A percentile compares a stretch with the other conserved stretches of the same genome.
Evolutionary conservation across 2,888 invertebrate genomes (phyloP).

Genomic region (Oxystoma pomonae): DNA sequence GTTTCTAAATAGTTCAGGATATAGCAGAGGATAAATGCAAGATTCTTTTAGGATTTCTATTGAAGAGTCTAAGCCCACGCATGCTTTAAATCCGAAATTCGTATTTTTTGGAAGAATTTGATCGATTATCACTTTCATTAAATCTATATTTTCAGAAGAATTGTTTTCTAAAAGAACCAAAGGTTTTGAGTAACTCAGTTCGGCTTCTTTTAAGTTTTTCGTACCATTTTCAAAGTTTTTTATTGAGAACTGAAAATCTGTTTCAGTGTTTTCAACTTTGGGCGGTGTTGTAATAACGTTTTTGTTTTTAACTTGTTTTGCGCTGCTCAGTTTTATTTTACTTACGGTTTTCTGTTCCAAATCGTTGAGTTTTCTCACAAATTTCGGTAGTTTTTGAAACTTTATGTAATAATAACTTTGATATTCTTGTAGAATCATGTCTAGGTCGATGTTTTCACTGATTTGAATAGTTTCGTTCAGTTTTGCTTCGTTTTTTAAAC

Average conservation of each 20-base stretch:
- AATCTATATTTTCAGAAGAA: constrained; percentile 39
- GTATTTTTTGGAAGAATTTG: constrained; percentile 61
- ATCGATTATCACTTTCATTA: constrained; percentile 62
- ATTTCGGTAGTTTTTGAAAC: constrained; percentile 82
- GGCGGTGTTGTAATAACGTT: constrained; percentile 5
- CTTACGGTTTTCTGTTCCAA: constrained; percentile 15
- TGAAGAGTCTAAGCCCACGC: constrained; percentile 71
- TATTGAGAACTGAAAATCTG: not conserved
- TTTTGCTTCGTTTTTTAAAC: constrained; percentile 67
- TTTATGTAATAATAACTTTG: constrained; percentile 80
- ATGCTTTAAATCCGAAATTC: constrained; percentile 74
- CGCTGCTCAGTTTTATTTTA: constrained; percentile 28
- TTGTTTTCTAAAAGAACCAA: not conserved
- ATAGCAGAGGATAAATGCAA: constrained; percentile 73
- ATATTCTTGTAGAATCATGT: constrained; percentile 84
- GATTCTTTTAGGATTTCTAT: constrained; percentile 81
- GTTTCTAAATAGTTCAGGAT: constrained; percentile 67
- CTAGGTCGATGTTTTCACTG: constrained; percentile 90
- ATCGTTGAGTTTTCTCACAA: constrained; percentile 56
- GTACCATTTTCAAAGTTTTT: not conserved
- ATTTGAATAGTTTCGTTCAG: constrained; percentile 64
- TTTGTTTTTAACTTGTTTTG: constrained; percentile 19
- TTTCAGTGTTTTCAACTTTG: constrained; percentile 7
- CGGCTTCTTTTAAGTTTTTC: constrained; percentile 24
- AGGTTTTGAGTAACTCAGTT: not conserved